These are phyloP conservation scores for Apeira syringaria DNA, from an alignment of 2,888 invertebrate genomes.

Conservation along the genomic window DNA sequence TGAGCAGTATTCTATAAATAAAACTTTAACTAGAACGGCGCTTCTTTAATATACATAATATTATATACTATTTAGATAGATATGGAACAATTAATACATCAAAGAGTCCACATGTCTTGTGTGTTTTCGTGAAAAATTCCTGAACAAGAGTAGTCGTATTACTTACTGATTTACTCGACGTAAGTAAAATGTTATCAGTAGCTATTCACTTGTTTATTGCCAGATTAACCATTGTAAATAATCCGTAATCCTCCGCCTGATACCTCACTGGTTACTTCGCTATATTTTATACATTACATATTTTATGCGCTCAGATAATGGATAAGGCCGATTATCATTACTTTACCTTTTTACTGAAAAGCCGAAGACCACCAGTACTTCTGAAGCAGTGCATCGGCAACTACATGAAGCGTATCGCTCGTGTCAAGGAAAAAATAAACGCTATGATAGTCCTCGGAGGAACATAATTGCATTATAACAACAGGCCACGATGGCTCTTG, in stretches of 20 bases:
- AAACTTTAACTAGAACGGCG: no score
- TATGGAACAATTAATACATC: no score
- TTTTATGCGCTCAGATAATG: constrained; percentile 46
- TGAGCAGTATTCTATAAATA: no score
- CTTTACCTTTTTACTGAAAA: constrained; percentile 37
- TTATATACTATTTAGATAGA: no score
- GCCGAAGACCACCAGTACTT: constrained; percentile 33
- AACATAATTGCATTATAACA: constrained; percentile 26
- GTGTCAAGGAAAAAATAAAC: constrained; percentile 13
- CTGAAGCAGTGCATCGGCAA: constrained; percentile 20
- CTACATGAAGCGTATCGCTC: constrained; percentile 23
- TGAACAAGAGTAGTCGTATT: neutral
- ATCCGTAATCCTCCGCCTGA: constrained; percentile 46
- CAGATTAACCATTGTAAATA: constrained; percentile 41
- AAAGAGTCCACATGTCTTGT: no score
- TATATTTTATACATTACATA: no score
- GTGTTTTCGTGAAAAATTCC: neutral
- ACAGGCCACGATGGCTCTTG: constrained; percentile 41
- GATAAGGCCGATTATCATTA: constrained; percentile 47
- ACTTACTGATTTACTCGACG: constrained; percentile 1
- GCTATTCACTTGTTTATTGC: constrained; percentile 41
- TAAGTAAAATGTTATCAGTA: constrained; percentile 27
- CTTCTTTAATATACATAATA: no score
- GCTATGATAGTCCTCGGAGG: constrained; percentile 25
- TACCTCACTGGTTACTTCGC: constrained; percentile 41